Conservation (phyloP, 2,113 vertebrate genomes). For the Chloebia gouldiae region DNA sequence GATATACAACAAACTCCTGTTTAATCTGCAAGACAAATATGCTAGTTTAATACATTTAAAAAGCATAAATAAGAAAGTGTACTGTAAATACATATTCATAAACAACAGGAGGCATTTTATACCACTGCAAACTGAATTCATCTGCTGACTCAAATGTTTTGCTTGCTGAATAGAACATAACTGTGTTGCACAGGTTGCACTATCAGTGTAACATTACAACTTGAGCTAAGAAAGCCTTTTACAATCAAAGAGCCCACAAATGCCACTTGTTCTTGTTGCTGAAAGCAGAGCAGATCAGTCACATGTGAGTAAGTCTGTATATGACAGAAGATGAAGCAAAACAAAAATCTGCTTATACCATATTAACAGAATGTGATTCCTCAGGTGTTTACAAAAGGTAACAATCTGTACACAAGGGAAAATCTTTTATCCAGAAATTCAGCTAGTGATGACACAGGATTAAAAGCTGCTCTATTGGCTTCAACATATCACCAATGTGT, state of each 20-base stretch:
- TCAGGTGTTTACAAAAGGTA: not conserved
- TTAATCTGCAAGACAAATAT: slow-evolving; percentile 26
- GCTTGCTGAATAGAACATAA: not conserved
- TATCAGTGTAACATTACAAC: not conserved
- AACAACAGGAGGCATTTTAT: not conserved
- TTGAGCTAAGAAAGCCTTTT: not conserved
- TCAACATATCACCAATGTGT: not conserved
- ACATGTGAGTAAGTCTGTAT: not conserved
- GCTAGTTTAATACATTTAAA: not conserved
- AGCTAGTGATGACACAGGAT: not conserved
- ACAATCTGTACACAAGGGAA: not conserved
- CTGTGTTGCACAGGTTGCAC: not conserved
- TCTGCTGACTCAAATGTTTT: not conserved
- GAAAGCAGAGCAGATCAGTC: not conserved
- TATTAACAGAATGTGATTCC: not conserved
- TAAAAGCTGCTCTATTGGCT: not conserved
- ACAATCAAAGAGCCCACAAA: not conserved
- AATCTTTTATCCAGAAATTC: not conserved
- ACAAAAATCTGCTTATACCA: not conserved
- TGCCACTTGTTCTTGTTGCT: not conserved
- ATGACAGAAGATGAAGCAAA: not conserved
- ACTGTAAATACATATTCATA: not conserved
- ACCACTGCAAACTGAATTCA: not conserved
- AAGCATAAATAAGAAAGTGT: not conserved
- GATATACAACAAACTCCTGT: not conserved